phyloP scores from a whole-genome alignment of 2,113 vertebrate genomes.

The Crotalus tigris region DNA sequence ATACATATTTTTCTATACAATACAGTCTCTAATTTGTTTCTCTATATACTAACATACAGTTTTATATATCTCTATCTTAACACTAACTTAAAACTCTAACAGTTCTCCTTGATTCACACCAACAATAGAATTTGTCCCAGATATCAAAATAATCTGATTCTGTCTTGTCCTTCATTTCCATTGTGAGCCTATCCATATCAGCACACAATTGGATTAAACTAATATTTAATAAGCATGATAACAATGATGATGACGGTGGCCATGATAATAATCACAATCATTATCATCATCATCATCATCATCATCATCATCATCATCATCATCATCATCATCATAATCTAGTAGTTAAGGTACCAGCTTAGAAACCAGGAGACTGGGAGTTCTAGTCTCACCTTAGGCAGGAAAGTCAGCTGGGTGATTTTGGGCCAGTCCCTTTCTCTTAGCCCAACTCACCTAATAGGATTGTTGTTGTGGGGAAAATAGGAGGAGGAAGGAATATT shows the following conservation, averaged over 20 bases:
- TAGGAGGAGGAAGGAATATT: neutral
- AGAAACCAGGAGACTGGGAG: neutral
- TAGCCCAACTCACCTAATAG: neutral
- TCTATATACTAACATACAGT: no score
- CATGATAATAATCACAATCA: no score
- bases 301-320: neutral
- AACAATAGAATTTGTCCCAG: no score
- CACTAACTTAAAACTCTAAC: no score
- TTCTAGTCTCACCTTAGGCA: neutral
- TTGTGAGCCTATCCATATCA: no score
- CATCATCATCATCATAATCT: neutral
- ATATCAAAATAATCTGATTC: no score
- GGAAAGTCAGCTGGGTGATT: neutral
- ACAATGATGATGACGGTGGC: no score
- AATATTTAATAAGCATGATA: neutral
- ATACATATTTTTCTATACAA: no score
- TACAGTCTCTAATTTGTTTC: no score
- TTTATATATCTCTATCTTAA: no score
- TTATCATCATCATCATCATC: neutral
- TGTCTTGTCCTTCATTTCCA: no score
- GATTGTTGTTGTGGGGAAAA: neutral
- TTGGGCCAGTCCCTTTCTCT: neutral
- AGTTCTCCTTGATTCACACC: no score
- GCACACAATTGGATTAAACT: neutral
- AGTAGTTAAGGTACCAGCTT: neutral